A percentile compares a stretch with the other conserved stretches of the same genome.
These are phyloP conservation scores for Patiria pectinifera DNA, from an alignment of 53 echinoderm and acorn worm genomes.

Conservation along the genomic window DNA sequence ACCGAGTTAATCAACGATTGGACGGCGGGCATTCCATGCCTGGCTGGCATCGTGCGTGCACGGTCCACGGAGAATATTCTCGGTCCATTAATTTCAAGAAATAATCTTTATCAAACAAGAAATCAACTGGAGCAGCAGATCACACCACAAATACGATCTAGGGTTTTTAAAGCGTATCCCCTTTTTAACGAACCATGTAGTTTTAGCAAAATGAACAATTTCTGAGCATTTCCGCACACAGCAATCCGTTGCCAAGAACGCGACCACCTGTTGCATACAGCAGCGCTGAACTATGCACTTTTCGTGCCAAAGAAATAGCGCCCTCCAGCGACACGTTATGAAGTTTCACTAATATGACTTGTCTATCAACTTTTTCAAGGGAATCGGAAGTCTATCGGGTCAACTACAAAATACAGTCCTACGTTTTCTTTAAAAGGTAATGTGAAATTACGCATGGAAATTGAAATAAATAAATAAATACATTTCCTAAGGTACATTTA, in stretches of 20 bases:
- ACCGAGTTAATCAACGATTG: neutral
- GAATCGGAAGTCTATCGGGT: no score
- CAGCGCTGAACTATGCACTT: neutral
- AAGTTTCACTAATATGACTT: no score
- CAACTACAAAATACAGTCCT: no score
- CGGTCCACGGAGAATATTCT: neutral
- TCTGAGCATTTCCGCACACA: no score
- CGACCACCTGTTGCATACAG: conserved; percentile 29
- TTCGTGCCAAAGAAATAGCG: neutral
- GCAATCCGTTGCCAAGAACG: conserved; percentile 25
- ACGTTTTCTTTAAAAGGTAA: no score
- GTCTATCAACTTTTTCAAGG: no score
- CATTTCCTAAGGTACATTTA: no score
- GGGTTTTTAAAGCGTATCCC: neutral
- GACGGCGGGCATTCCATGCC: conserved; percentile 16
- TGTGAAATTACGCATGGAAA: no score
- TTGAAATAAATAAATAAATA: no score
- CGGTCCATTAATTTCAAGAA: no score
- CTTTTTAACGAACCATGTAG: neutral
- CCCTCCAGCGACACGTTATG: conserved; percentile 14
- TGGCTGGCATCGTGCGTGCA: neutral
- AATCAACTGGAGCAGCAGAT: neutral
- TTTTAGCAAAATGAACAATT: neutral
- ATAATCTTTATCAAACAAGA: no score
- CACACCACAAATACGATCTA: neutral